Evolutionary conservation across 2,888 invertebrate genomes (phyloP).

Genomic region (Teleiodes luculella): DNA sequence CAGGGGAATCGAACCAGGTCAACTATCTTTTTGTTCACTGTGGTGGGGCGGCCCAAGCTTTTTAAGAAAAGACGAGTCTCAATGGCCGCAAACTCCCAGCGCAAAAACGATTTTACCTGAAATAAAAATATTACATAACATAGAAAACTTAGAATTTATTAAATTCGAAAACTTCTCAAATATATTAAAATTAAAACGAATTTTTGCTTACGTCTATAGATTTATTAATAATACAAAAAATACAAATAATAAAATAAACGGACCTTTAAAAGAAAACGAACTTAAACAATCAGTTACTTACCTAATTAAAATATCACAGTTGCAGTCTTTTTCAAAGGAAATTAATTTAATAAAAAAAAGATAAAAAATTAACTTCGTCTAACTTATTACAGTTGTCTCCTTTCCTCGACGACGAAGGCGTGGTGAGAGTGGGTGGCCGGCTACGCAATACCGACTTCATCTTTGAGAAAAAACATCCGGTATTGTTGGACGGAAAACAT

Average conservation of each 20-base stretch:
- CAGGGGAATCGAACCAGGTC: background rate
- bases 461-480: conserved; percentile 20
- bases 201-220: background rate
- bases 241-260: background rate
- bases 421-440: conserved; percentile 15
- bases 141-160: too few species aligned
- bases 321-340: background rate
- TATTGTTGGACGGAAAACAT: conserved; percentile 17
- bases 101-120: too few species aligned
- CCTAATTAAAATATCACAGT: background rate
- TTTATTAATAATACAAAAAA: background rate
- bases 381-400: conserved; percentile 8
- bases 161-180: too few species aligned
- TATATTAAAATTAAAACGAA: background rate
- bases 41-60: too few species aligned
- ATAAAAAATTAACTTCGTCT: background rate
- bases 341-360: background rate
- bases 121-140: background rate
- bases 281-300: background rate
- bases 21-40: too few species aligned
- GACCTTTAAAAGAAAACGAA: background rate
- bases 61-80: too few species aligned
- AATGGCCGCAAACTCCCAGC: too few species aligned
- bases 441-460: conserved; percentile 3
- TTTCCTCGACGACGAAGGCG: conserved; percentile 13